Evolutionary conservation across 2,797 vertebrate species (phyloP).

Genomic region (Pelobates cultripes): DNA sequence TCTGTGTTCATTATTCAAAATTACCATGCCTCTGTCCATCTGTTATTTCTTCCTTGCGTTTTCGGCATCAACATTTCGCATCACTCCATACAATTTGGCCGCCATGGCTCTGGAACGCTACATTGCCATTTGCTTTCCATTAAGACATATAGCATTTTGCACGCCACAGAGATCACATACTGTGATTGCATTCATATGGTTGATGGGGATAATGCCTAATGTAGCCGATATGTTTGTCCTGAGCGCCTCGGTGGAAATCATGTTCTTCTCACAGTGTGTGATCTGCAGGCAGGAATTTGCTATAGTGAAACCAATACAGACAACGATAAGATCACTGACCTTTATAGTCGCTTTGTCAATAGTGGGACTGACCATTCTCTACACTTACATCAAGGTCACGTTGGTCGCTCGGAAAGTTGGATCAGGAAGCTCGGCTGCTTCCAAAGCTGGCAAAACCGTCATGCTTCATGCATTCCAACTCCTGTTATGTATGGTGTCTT

Average conservation of each 20-base stretch:
- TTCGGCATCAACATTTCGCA: too few relatives aligned
- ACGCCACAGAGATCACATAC: constrained; percentile 60
- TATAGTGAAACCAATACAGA: neutral
- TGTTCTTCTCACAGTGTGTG: neutral
- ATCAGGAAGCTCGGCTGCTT: constrained; percentile 66
- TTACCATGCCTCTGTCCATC: neutral
- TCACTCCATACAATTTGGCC: too few relatives aligned
- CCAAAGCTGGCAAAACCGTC: constrained; percentile 71
- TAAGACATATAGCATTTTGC: constrained; percentile 58
- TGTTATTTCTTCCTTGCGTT: too few relatives aligned
- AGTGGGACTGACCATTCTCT: constrained; percentile 64
- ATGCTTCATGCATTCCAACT: too few relatives aligned
- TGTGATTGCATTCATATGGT: neutral
- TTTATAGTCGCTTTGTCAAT: constrained; percentile 60
- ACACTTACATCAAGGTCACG: constrained; percentile 75
- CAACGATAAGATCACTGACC: constrained; percentile 60
- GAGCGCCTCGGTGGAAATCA: neutral
- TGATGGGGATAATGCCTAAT: neutral
- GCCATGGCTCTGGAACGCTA: too few relatives aligned
- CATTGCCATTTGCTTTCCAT: too few relatives aligned
- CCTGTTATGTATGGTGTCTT: too few relatives aligned
- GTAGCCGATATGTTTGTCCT: neutral
- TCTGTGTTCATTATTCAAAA: neutral
- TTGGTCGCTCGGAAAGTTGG: constrained; percentile 70
- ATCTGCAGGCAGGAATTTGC: neutral